These are phyloP conservation scores for Polypedilum pembai DNA, from an alignment of 1,140 invertebrate genomes.

Conservation along the genomic window DNA sequence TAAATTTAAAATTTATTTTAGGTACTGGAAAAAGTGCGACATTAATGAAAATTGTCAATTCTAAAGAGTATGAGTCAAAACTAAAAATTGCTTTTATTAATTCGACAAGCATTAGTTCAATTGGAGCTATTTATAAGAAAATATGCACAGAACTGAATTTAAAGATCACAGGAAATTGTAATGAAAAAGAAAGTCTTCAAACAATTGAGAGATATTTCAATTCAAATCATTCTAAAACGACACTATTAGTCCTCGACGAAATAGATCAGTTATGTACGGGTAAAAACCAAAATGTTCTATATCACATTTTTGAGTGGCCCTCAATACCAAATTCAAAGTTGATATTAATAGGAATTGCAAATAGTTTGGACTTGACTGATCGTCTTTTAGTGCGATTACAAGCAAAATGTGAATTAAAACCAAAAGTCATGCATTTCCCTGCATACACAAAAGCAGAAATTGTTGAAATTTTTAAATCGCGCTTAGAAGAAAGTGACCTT, in stretches of 20 bases:
- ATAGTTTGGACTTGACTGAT: conserved; percentile 92
- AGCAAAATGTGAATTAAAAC: conserved; percentile 59
- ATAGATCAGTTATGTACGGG: conserved; percentile 77
- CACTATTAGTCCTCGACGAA: conserved; percentile 89
- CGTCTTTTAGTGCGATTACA: conserved; percentile 81
- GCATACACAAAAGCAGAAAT: conserved; percentile 89
- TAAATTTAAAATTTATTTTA: conserved; percentile 28
- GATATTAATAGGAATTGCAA: conserved; percentile 87
- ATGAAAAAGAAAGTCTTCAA: conserved; percentile 52
- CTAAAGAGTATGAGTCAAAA: conserved; percentile 51
- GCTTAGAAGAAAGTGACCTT: conserved; percentile 64
- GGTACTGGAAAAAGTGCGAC: conserved; percentile 95
- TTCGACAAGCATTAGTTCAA: conserved; percentile 71
- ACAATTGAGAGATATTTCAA: conserved; percentile 60
- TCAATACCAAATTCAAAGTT: conserved; percentile 58
- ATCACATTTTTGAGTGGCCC: conserved; percentile 92
- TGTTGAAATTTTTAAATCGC: conserved; percentile 69
- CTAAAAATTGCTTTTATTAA: conserved; percentile 68
- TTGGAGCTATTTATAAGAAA: conserved; percentile 61
- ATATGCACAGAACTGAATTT: conserved; percentile 59
- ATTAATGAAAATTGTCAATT: conserved; percentile 61
- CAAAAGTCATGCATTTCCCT: conserved; percentile 77
- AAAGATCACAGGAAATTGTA: conserved; percentile 45
- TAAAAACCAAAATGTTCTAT: conserved; percentile 79
- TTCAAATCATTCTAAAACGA: conserved; percentile 57